Conservation (phyloP, 2,888 invertebrate genomes). For the Agrotis ipsilon region DNA sequence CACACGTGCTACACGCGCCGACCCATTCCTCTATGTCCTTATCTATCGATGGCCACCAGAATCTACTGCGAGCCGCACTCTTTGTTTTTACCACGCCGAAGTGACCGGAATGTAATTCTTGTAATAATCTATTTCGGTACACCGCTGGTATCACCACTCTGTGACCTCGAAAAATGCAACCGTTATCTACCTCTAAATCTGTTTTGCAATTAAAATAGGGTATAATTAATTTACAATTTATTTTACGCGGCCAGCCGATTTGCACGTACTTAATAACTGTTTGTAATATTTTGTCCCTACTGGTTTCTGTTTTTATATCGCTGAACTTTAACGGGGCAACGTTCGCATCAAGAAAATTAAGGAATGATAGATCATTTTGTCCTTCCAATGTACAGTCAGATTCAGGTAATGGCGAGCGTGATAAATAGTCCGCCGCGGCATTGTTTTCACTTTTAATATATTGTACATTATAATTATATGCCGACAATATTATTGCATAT, state of each 20-base stretch:
- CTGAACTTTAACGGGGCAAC: neutral
- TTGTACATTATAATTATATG: slow-evolving; percentile 13
- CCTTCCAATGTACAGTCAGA: neutral
- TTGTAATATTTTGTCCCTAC: neutral
- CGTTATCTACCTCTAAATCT: slow-evolving; percentile 3
- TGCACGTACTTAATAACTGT: slow-evolving; percentile 4
- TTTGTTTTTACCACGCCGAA: slow-evolving; percentile 22
- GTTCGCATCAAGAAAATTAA: slow-evolving; percentile 9
- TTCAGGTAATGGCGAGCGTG: slow-evolving; percentile 8
- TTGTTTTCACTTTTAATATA: slow-evolving; percentile 25
- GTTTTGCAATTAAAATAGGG: slow-evolving; percentile 32
- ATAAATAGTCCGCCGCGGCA: slow-evolving; percentile 17
- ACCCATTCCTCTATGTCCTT: slow-evolving; percentile 23
- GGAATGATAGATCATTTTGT: neutral
- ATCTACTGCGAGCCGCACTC: slow-evolving; percentile 30
- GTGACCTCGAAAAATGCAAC: slow-evolving; percentile 27
- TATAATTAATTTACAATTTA: neutral
- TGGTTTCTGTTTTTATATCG: slow-evolving; percentile 1
- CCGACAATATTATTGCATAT: slow-evolving; percentile 17
- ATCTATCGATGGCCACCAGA: slow-evolving; percentile 26
- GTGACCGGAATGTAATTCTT: slow-evolving; percentile 8
- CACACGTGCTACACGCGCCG: slow-evolving; percentile 13
- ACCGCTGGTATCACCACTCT: slow-evolving; percentile 20
- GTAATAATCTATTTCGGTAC: slow-evolving; percentile 4
- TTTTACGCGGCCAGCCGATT: slow-evolving; percentile 18